Evolutionary conservation across 1,140 invertebrate species (phyloP).

Genomic region (Neotoxoptera formosana): DNA sequence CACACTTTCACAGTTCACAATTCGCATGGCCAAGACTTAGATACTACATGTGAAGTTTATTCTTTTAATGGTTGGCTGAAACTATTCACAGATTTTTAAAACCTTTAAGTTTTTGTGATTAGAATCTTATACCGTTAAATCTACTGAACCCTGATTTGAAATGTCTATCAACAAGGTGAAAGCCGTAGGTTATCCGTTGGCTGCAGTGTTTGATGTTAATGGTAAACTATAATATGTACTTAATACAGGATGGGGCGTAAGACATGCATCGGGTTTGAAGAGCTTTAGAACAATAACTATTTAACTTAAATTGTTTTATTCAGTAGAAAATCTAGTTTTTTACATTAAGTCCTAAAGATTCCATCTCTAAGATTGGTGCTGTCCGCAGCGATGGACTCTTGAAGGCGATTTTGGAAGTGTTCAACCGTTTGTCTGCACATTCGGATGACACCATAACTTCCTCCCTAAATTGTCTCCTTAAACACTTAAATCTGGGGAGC

Average conservation of each 20-base stretch:
- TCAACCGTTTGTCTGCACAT: no score
- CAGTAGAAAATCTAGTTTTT: no score
- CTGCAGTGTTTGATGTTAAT: neutral
- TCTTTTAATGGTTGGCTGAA: neutral
- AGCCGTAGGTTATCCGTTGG: constrained; percentile 30
- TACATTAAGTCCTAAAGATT: no score
- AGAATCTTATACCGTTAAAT: neutral
- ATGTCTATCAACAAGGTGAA: constrained; percentile 31
- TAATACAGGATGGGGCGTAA: neutral
- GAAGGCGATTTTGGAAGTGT: no score
- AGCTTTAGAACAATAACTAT: no score
- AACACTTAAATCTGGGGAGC: no score
- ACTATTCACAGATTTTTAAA: neutral
- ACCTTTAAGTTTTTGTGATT: neutral
- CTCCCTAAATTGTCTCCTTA: no score
- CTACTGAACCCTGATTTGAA: neutral
- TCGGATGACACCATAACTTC: no score
- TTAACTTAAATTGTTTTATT: no score
- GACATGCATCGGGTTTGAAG: no score
- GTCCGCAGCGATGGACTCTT: no score
- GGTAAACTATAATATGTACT: neutral
- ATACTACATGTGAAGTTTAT: neutral
- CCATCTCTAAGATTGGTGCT: no score
- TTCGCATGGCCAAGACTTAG: neutral
- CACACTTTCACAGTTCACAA: neutral